These are phyloP conservation scores for Willowsia nigromaculata DNA, from an alignment of 2,888 invertebrate species.

Conservation along the genomic window DNA sequence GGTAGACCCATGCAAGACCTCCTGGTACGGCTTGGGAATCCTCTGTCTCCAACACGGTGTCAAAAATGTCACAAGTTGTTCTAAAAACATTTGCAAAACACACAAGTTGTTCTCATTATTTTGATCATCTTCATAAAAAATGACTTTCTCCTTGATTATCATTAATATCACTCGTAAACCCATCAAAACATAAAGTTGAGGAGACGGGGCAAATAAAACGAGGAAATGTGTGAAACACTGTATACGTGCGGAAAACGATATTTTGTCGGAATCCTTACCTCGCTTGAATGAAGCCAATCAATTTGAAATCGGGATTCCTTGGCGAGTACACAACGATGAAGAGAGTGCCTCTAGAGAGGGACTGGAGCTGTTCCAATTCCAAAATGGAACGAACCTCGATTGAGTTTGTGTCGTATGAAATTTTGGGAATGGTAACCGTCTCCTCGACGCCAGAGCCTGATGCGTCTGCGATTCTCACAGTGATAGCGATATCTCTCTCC, in stretches of 20 bases:
- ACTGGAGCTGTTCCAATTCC: slow-evolving; percentile 87
- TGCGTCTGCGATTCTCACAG: slow-evolving; percentile 77
- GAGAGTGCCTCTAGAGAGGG: slow-evolving; percentile 88
- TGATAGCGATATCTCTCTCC: slow-evolving; percentile 78
- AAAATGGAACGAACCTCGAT: slow-evolving; percentile 90
- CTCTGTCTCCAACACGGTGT: slow-evolving; percentile 77
- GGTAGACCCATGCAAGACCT: slow-evolving; percentile 78
- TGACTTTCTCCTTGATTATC: slow-evolving; percentile 15
- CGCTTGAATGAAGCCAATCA: slow-evolving; percentile 83
- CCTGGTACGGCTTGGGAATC: slow-evolving; percentile 73
- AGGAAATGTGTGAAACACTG: background rate
- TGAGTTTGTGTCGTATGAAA: slow-evolving; percentile 82
- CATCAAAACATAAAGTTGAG: slow-evolving; percentile 34
- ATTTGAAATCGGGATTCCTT: slow-evolving; percentile 84
- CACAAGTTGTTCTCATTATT: slow-evolving; percentile 57
- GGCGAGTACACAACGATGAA: slow-evolving; percentile 87
- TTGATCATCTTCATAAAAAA: slow-evolving; percentile 16
- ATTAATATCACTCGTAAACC: slow-evolving; percentile 32
- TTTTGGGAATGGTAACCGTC: slow-evolving; percentile 77
- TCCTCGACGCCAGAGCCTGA: slow-evolving; percentile 77
- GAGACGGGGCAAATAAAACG: background rate
- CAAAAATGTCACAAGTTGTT: slow-evolving; percentile 78
- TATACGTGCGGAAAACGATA: background rate
- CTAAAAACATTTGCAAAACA: slow-evolving; percentile 68
- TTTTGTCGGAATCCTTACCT: slow-evolving; percentile 71